A percentile compares a stretch with the other conserved stretches of the same genome.
These are phyloP conservation scores for Hyles lineata DNA, from an alignment of 2,888 invertebrate species.

Conservation along the genomic window DNA sequence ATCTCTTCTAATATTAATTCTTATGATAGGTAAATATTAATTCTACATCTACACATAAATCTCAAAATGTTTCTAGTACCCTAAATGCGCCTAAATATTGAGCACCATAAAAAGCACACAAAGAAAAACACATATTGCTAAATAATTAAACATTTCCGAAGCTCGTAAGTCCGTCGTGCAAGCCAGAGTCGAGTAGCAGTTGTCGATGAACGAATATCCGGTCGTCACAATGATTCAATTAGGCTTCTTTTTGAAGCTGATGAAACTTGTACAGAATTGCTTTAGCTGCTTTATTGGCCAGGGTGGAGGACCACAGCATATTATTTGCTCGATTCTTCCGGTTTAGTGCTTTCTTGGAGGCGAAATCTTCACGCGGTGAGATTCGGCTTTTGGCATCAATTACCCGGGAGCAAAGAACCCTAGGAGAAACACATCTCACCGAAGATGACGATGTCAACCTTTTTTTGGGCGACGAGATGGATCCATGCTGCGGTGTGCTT, in stretches of 20 bases:
- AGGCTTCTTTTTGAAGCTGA: conserved; percentile 49
- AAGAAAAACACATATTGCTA: background rate
- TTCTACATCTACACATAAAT: background rate
- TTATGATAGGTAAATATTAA: background rate
- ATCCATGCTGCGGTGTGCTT: conserved; percentile 66
- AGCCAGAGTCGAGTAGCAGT: background rate
- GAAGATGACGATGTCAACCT: conserved; percentile 61
- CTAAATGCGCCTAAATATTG: background rate
- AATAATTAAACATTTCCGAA: background rate
- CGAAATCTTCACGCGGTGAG: conserved; percentile 49
- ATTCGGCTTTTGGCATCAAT: conserved; percentile 53
- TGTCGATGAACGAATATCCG: too few species aligned
- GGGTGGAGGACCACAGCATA: background rate
- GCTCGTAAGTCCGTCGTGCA: background rate
- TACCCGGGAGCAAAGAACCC: conserved; percentile 62
- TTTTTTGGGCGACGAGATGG: conserved; percentile 53
- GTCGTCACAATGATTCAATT: background rate
- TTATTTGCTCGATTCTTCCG: background rate
- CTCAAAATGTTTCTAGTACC: background rate
- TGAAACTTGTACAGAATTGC: conserved; percentile 68
- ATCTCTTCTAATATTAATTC: background rate
- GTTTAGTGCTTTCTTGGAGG: conserved; percentile 37
- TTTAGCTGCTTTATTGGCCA: conserved; percentile 54
- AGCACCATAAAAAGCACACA: background rate
- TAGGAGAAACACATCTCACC: conserved; percentile 57